Conservation (phyloP, 2,797 vertebrate species). For the Coccyzus lansbergi region DNA sequence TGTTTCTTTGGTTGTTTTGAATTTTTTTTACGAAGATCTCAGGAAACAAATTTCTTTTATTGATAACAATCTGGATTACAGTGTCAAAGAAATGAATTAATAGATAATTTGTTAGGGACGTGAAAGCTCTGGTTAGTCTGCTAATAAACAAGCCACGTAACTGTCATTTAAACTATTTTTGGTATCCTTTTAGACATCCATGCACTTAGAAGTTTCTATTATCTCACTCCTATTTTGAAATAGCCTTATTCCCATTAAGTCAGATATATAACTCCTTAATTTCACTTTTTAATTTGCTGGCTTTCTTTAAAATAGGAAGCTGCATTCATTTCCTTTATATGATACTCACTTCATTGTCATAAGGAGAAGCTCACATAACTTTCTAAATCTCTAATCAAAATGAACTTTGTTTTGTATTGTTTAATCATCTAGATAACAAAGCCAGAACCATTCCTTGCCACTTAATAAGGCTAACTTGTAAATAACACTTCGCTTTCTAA, state of each 20-base stretch:
- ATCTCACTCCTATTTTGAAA: not conserved
- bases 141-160: not conserved
- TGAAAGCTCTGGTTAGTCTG: not conserved
- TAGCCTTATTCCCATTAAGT: not conserved
- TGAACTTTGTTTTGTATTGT: not conserved
- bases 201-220: not conserved
- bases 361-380: not conserved
- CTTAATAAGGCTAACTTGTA: slow-evolving; percentile 8
- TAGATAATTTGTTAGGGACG: not conserved
- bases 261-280: not conserved
- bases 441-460: not conserved
- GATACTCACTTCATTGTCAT: not conserved
- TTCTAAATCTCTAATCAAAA: slow-evolving; percentile 4
- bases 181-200: not conserved
- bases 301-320: not conserved
- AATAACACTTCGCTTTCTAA: slow-evolving; percentile 3
- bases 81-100: not conserved
- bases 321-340: not conserved
- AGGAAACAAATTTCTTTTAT: not conserved
- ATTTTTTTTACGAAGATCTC: not conserved
- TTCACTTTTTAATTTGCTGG: not conserved
- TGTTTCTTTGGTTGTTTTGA: not conserved
- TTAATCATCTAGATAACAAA: slow-evolving; percentile 30
- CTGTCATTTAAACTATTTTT: not conserved
- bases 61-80: not conserved